phyloP scores from a whole-genome alignment of 2,113 vertebrate species.

The Saccopteryx leptura region DNA sequence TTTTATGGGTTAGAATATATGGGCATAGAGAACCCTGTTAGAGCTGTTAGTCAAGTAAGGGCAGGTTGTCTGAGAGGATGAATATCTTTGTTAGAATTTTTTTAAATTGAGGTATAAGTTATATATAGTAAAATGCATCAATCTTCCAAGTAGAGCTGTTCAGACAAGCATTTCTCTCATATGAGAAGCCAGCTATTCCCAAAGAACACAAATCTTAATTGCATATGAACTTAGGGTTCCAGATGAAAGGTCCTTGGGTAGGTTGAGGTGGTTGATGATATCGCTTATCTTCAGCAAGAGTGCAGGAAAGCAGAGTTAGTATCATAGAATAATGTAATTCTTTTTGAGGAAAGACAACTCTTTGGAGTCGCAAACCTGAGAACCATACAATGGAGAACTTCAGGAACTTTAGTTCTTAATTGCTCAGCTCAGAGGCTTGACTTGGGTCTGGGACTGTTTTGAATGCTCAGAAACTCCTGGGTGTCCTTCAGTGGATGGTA shows the following conservation, averaged over 20 bases:
- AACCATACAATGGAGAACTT: background rate
- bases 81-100: background rate
- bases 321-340: background rate
- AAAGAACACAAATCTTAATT: slow-evolving; percentile 14
- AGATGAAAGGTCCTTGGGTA: background rate
- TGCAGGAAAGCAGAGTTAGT: background rate
- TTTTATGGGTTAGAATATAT: background rate
- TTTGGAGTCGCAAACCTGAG: background rate
- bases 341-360: slow-evolving; percentile 17
- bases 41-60: background rate
- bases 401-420: background rate
- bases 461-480: background rate
- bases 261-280: background rate
- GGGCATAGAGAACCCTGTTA: background rate
- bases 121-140: background rate
- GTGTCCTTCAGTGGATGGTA: background rate
- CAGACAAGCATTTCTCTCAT: background rate
- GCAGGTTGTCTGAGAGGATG: background rate
- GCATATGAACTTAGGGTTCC: background rate
- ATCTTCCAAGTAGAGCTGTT: background rate
- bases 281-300: background rate
- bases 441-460: background rate
- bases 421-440: background rate
- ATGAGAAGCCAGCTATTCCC: background rate
- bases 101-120: background rate